Percentiles rank a stretch among this genome's conserved stretches.
Evolutionary conservation across 92 coral and sea anemone genomes (phyloP).

Genomic region (Zoanthus sansibaricus): DNA sequence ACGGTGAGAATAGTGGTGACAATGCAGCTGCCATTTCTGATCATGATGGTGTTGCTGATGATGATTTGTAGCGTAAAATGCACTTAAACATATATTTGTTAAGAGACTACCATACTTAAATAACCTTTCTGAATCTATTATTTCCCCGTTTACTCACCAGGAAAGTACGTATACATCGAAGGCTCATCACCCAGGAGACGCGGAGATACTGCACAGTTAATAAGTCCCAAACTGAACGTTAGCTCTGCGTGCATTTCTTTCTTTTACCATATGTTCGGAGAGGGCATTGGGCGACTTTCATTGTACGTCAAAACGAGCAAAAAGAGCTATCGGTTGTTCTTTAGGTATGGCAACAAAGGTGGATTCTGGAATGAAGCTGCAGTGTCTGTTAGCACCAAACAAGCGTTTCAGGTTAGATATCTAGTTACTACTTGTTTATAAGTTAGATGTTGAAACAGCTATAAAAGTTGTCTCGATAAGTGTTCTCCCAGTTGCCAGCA

Average conservation of each 20-base stretch:
- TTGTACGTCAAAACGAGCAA: slow-evolving; percentile 30
- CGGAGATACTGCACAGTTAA: slow-evolving; percentile 12
- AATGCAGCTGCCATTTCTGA: background rate
- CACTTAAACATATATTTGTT: too few species aligned
- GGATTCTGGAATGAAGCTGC: slow-evolving; percentile 14
- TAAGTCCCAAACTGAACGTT: slow-evolving; percentile 4
- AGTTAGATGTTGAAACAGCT: background rate
- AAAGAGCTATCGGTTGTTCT: slow-evolving; percentile 30
- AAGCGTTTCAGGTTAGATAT: slow-evolving; percentile 15
- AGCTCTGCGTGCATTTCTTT: slow-evolving; percentile 15
- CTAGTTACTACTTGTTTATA: background rate
- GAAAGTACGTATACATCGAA: slow-evolving; percentile 37
- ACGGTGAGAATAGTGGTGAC: background rate
- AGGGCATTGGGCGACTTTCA: slow-evolving; percentile 7
- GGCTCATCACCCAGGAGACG: slow-evolving; percentile 11
- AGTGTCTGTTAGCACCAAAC: slow-evolving; percentile 33
- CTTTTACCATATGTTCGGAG: slow-evolving; percentile 32
- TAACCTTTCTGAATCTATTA: too few species aligned
- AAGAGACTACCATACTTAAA: too few species aligned
- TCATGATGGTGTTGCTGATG: background rate
- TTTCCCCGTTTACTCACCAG: background rate
- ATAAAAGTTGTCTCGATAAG: too few species aligned
- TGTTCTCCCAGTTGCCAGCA: background rate
- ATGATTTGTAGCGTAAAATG: background rate
- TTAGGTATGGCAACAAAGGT: background rate